Evolutionary conservation across 2,888 invertebrate genomes (phyloP).

Genomic region (Tenthredo livida): DNA sequence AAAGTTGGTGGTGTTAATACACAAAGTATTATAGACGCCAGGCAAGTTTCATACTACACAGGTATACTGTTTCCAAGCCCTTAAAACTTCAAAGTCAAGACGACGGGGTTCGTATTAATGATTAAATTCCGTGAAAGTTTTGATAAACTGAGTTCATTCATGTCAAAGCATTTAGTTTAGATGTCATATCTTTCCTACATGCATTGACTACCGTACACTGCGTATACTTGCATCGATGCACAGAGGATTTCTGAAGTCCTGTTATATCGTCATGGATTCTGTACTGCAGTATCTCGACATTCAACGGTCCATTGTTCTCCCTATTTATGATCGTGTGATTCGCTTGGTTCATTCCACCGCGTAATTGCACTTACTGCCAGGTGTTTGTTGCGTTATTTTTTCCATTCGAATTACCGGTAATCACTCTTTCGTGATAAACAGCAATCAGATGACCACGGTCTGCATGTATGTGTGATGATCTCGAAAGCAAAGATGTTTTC

Average conservation of each 20-base stretch:
- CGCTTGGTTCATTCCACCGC: background rate
- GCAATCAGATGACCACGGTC: slow-evolving; percentile 9
- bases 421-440: slow-evolving; percentile 17
- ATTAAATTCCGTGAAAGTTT: slow-evolving; percentile 8
- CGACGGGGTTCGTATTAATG: background rate
- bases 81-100: slow-evolving; percentile 25
- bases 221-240: background rate
- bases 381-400: slow-evolving; percentile 22
- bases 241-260: background rate
- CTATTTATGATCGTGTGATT: background rate
- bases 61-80: slow-evolving; percentile 8
- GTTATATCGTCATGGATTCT: background rate
- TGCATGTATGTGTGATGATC: background rate
- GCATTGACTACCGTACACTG: background rate
- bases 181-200: background rate
- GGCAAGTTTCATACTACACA: background rate
- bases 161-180: background rate
- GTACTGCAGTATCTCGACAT: background rate
- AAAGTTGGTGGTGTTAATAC: background rate
- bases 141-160: background rate
- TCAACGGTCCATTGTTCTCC: slow-evolving; percentile 34
- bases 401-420: slow-evolving; percentile 37
- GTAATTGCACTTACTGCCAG: slow-evolving; percentile 15
- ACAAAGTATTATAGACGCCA: slow-evolving; percentile 9
- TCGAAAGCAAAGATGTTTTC: background rate